Percentiles rank a stretch among this genome's conserved stretches.
phyloP scores from a whole-genome alignment of 2,888 invertebrate species.

The Axea sp. region DNA sequence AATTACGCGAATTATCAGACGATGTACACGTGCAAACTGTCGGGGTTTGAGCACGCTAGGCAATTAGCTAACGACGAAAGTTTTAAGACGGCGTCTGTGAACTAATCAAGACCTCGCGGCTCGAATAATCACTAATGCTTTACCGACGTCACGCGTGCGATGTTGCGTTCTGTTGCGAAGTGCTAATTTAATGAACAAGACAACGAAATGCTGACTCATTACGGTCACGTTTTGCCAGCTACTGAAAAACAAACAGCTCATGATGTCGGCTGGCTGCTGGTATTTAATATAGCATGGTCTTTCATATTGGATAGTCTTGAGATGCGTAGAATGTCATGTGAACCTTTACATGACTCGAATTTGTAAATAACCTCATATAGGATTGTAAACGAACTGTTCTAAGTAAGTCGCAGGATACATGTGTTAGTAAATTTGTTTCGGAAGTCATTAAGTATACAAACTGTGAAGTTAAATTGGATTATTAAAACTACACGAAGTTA shows the following conservation, averaged over 20 bases:
- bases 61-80: slow-evolving; percentile 75
- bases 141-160: slow-evolving; percentile 53
- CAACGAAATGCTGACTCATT: slow-evolving; percentile 44
- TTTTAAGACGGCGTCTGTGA: slow-evolving; percentile 71
- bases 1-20: slow-evolving; percentile 67
- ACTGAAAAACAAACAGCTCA: slow-evolving; percentile 43
- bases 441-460: too few relatives aligned
- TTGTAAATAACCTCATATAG: slow-evolving; percentile 12
- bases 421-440: too few relatives aligned
- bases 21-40: slow-evolving; percentile 67
- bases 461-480: too few relatives aligned
- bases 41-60: slow-evolving; percentile 68
- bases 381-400: neutral
- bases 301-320: slow-evolving; percentile 5
- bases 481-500: too few relatives aligned
- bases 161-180: slow-evolving; percentile 18
- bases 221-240: slow-evolving; percentile 46
- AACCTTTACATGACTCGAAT: slow-evolving; percentile 30
- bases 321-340: slow-evolving; percentile 3
- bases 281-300: slow-evolving; percentile 41
- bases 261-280: slow-evolving; percentile 23
- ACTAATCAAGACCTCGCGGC: slow-evolving; percentile 72
- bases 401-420: neutral
- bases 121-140: slow-evolving; percentile 71
- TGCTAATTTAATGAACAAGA: slow-evolving; percentile 48